Evolutionary conservation across 2,113 vertebrate species (phyloP).

Genomic region (Oncorhynchus tshawytscha): DNA sequence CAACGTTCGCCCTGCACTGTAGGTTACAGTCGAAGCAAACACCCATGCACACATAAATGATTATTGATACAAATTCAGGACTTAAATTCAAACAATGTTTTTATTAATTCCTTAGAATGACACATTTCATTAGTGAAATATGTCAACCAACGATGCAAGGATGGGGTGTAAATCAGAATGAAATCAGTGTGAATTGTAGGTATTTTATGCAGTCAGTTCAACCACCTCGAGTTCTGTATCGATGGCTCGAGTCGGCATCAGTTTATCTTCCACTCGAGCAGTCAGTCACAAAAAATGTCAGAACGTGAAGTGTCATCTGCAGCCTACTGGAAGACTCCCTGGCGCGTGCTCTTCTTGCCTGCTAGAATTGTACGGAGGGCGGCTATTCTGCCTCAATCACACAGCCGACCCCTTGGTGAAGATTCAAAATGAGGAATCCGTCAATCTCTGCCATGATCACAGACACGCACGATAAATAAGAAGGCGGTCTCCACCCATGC

Average conservation of each 20-base stretch:
- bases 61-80: background rate
- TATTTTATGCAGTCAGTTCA: slow-evolving; percentile 31
- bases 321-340: slow-evolving; percentile 45
- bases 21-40: too few species aligned
- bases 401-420: background rate
- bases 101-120: too few species aligned
- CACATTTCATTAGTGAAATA: too few species aligned
- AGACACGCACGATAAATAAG: background rate
- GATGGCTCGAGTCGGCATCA: slow-evolving; percentile 10
- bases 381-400: background rate
- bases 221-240: slow-evolving; percentile 7
- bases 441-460: background rate
- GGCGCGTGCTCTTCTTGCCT: slow-evolving; percentile 30
- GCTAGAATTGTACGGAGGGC: slow-evolving; percentile 21
- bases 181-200: too few species aligned
- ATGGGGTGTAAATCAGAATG: slow-evolving; percentile 43
- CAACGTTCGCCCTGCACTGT: too few species aligned
- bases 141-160: too few species aligned
- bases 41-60: too few species aligned
- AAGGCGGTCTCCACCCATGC: background rate
- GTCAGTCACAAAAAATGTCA: slow-evolving; percentile 7
- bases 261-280: slow-evolving; percentile 20
- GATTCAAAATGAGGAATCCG: slow-evolving; percentile 13
- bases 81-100: background rate
- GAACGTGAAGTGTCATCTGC: slow-evolving; percentile 50